These are phyloP conservation scores for Agriotes lineatus DNA, from an alignment of 2,888 invertebrate genomes.

Conservation along the genomic window DNA sequence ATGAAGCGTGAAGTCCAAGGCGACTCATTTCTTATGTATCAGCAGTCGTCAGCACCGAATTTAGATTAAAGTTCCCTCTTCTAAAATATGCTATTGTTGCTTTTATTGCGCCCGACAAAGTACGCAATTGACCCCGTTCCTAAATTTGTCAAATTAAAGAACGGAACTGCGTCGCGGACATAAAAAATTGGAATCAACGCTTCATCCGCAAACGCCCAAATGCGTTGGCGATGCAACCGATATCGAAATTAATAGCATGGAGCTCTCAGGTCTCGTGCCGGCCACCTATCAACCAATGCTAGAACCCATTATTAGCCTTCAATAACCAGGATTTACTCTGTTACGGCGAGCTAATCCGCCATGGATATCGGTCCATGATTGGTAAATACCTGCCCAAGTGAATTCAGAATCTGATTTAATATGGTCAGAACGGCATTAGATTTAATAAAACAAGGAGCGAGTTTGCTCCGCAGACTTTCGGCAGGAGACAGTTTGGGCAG, in stretches of 20 bases:
- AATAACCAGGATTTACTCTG: constrained; percentile 26
- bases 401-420: constrained; percentile 6
- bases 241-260: not conserved
- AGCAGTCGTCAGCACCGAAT: constrained; percentile 27
- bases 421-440: constrained; percentile 3
- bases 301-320: constrained; percentile 29
- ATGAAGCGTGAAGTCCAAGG: constrained; percentile 19
- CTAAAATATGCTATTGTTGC: constrained; percentile 27
- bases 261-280: not conserved
- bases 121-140: constrained; percentile 26
- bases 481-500: constrained; percentile 14
- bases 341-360: constrained; percentile 13
- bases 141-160: constrained; percentile 24
- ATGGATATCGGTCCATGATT: constrained; percentile 15
- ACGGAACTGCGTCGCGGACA: not conserved
- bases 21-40: constrained; percentile 30
- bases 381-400: constrained; percentile 16
- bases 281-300: constrained; percentile 21
- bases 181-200: not conserved
- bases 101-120: constrained; percentile 24
- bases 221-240: not conserved
- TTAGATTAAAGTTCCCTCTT: constrained; percentile 24
- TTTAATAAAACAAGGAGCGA: constrained; percentile 17
- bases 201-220: not conserved
- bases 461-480: not conserved